Percentiles rank a stretch among this genome's conserved stretches.
Evolutionary conservation across 2,888 invertebrate species (phyloP).

Genomic region (Phalera bucephala): DNA sequence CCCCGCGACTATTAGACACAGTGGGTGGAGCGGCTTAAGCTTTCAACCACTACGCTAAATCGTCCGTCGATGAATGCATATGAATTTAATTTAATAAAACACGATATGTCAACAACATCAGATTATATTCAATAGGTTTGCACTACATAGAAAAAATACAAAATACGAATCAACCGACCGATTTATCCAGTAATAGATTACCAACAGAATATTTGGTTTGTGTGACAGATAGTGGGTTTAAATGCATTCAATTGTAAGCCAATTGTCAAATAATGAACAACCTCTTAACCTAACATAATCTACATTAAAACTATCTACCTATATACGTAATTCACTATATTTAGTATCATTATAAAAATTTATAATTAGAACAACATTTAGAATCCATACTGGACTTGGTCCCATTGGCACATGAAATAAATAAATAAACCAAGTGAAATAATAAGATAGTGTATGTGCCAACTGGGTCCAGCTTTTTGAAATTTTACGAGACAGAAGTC

Average conservation of each 20-base stretch:
- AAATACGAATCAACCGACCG: conserved; percentile 24
- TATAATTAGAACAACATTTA: conserved; percentile 37
- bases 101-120: conserved; percentile 52
- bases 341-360: conserved; percentile 41
- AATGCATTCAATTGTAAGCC: conserved; percentile 36
- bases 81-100: conserved; percentile 39
- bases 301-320: conserved; percentile 23
- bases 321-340: conserved; percentile 24
- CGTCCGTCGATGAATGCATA: too few relatives aligned
- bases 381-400: conserved; percentile 29
- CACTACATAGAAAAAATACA: conserved; percentile 44
- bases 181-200: conserved; percentile 16
- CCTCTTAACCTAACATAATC: conserved; percentile 33
- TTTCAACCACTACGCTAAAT: too few relatives aligned
- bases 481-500: too few relatives aligned
- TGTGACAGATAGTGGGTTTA: conserved; percentile 27
- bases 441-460: too few relatives aligned
- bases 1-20: too few relatives aligned
- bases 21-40: too few relatives aligned
- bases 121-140: conserved; percentile 56
- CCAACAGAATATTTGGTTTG: conserved; percentile 11
- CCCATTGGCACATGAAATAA: conserved; percentile 31
- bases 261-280: conserved; percentile 28
- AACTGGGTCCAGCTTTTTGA: too few relatives aligned
- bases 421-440: too few relatives aligned